Evolutionary conservation across 1,140 invertebrate genomes (phyloP).

Genomic region (Tribolium castaneum): DNA sequence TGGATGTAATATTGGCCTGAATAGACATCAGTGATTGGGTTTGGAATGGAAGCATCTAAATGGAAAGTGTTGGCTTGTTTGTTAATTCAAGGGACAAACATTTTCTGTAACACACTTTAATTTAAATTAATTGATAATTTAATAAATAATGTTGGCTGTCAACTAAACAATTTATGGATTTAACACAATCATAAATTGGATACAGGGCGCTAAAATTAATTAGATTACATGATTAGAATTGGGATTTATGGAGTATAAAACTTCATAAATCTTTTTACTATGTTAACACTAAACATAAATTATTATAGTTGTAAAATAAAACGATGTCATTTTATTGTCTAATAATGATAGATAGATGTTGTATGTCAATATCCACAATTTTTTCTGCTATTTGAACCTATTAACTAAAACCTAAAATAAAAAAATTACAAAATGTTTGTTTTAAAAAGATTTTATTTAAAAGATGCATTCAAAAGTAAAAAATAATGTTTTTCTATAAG

Average conservation of each 20-base stretch:
- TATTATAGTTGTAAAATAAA: too few relatives aligned
- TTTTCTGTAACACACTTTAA: background rate
- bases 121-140: background rate
- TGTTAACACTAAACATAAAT: background rate
- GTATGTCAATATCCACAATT: too few relatives aligned
- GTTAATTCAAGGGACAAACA: background rate
- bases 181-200: background rate
- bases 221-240: background rate
- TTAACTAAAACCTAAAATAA: too few relatives aligned
- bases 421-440: too few relatives aligned
- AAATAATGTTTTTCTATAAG: too few relatives aligned
- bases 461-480: too few relatives aligned
- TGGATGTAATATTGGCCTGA: background rate
- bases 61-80: background rate
- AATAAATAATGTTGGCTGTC: background rate
- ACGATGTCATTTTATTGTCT: too few relatives aligned
- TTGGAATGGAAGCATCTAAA: too few relatives aligned
- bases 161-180: background rate
- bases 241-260: background rate
- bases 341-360: too few relatives aligned
- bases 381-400: too few relatives aligned
- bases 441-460: too few relatives aligned
- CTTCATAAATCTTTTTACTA: background rate
- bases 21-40: background rate
- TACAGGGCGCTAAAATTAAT: background rate